Evolutionary conservation across 2,888 invertebrate genomes (phyloP).

Genomic region (Adelphocoris suturalis): DNA sequence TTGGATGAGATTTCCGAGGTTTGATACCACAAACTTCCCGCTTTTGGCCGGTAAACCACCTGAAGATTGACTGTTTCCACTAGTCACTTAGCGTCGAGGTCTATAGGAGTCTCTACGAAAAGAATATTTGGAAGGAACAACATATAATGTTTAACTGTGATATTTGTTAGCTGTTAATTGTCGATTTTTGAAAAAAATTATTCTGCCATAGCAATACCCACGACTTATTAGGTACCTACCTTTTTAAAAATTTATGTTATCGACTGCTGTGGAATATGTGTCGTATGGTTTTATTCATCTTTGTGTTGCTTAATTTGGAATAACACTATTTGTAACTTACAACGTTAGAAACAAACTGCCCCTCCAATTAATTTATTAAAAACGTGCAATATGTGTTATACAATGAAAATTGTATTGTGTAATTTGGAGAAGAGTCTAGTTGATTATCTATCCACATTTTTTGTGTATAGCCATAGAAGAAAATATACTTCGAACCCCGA

Average conservation of each 20-base stretch:
- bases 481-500: slow-evolving; percentile 19
- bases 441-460: not conserved
- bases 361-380: not conserved
- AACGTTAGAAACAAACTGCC: not conserved
- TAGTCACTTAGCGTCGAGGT: slow-evolving; percentile 2
- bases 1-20: not conserved
- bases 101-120: not conserved
- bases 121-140: slow-evolving; percentile 5
- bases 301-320: not conserved
- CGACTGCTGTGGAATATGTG: not conserved
- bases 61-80: slow-evolving; percentile 4
- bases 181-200: not conserved
- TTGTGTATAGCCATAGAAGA: slow-evolving; percentile 23
- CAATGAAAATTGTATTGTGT: slow-evolving; percentile 8
- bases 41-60: slow-evolving; percentile 12
- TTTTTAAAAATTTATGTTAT: not conserved
- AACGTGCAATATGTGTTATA: not conserved
- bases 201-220: not conserved
- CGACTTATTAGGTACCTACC: not conserved
- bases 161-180: slow-evolving; percentile 39
- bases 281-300: not conserved
- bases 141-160: slow-evolving; percentile 35
- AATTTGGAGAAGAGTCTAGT: slow-evolving; percentile 4
- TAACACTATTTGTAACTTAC: not conserved
- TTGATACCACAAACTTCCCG: slow-evolving; percentile 21